phyloP scores from a whole-genome alignment of 2,113 vertebrate genomes.

The Globicephala melas region DNA sequence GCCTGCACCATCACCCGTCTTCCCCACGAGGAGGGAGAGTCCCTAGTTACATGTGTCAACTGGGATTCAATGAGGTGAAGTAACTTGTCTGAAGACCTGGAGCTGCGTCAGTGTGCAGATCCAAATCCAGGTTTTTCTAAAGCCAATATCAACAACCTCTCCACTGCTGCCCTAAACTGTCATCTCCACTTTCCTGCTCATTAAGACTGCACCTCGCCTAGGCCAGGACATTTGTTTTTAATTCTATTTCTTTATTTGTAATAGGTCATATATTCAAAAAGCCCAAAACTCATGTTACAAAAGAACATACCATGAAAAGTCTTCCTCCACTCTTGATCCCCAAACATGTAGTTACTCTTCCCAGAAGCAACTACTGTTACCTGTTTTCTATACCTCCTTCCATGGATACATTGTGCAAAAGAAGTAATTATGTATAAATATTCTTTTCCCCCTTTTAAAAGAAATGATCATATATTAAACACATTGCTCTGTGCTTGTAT shows the following conservation, averaged over 20 bases:
- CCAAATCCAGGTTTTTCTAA: neutral
- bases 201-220: neutral
- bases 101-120: neutral
- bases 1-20: neutral
- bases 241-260: neutral
- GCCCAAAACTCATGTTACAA: neutral
- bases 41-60: neutral
- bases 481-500: neutral
- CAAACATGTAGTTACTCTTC: neutral
- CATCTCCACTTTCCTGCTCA: neutral
- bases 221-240: neutral
- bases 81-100: neutral
- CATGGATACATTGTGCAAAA: neutral
- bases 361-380: neutral
- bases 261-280: neutral
- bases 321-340: neutral
- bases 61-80: neutral
- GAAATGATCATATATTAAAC: neutral
- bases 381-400: neutral
- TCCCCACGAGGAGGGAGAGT: neutral
- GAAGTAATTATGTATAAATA: neutral
- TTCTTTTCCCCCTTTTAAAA: neutral
- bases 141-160: neutral
- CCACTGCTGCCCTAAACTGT: neutral
- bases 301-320: neutral